Evolutionary conservation across 2,888 invertebrate species (phyloP), one percentile per base, ranked within the genome.

Genomic region (Acanthosoma haemorrhoidale): DNA sequence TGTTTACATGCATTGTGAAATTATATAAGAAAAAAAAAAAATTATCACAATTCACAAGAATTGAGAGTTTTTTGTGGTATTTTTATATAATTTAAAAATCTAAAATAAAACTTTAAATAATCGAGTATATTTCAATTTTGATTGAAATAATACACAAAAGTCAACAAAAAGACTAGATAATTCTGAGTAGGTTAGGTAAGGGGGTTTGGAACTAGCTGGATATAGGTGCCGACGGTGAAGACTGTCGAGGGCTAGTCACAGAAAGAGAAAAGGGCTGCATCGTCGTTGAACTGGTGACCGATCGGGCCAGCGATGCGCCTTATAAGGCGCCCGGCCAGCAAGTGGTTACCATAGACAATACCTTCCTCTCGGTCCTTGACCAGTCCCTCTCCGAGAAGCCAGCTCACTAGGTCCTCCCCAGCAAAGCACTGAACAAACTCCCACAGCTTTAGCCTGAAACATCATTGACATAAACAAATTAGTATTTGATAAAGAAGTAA

Each of bases 221-320:
- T 64, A 31, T 64, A 64, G 29, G 38, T 38, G 1, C 64, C 64
- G 13, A 64, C 64, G 15, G 41, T 67, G 16, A 57, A 67, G 9
- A 67, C 34, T 5, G 34, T 8, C 8, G 67, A 57, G 51, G 67
- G 67, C 67, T 67, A 67, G 32, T 67, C 57, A 9, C 15, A 34
- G 39, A 73, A 73, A 5, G 69, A 61, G 58, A 71, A 73, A 9
- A 73, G 66, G 13, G 73, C 16, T 0, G 79, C 75, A 73, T 88
- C 86, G 80, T 96, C 91, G 76, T 88, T 87, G 81, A 96, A 96
- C 80, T 94, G 92, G 78, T 94, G 90, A 4, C 89, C 87, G 76
- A 88, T 85, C 77, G 89, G 88, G 59, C 39, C 39, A 8, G 64
- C 64, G 2, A 95, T 85, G 80, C 96, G 96, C 68, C 88, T 85